phyloP scores from a whole-genome alignment of 2,888 invertebrate genomes.

The Synanthedon andrenaeformis region DNA sequence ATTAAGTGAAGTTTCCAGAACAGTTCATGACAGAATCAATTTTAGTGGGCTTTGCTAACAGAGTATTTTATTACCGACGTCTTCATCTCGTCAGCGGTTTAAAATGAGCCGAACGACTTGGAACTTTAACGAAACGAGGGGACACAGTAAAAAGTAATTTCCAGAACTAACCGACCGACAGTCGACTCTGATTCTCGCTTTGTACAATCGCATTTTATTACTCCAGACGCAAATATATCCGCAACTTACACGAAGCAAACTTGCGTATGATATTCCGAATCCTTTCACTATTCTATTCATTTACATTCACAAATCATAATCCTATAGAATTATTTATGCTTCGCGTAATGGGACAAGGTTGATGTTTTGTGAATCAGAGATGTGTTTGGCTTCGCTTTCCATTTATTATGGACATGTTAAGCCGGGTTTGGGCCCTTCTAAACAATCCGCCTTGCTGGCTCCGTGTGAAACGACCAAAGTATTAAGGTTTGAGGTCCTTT shows the following conservation, averaged over 20 bases:
- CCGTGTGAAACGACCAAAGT: not conserved
- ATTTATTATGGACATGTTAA: slow-evolving; percentile 17
- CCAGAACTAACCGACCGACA: too few species aligned
- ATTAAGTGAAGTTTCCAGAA: not conserved
- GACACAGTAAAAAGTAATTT: too few species aligned
- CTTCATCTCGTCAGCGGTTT: not conserved
- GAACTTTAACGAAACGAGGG: too few species aligned
- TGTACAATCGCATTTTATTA: too few species aligned
- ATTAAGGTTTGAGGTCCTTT: not conserved
- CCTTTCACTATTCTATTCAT: not conserved
- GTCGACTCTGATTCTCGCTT: too few species aligned
- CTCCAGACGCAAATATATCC: too few species aligned
- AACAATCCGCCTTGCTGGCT: slow-evolving; percentile 1
- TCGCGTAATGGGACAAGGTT: not conserved
- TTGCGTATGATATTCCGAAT: not conserved
- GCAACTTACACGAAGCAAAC: too few species aligned
- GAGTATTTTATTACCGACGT: not conserved
- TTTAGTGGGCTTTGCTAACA: not conserved
- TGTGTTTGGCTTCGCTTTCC: slow-evolving; percentile 11
- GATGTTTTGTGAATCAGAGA: slow-evolving; percentile 7
- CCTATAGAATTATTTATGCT: not conserved
- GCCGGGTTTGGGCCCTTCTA: slow-evolving; percentile 9
- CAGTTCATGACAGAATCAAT: not conserved
- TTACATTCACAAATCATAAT: not conserved
- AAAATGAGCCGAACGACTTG: not conserved